phyloP scores from a whole-genome alignment of 2,888 invertebrate genomes.

The Diploptera punctata region DNA sequence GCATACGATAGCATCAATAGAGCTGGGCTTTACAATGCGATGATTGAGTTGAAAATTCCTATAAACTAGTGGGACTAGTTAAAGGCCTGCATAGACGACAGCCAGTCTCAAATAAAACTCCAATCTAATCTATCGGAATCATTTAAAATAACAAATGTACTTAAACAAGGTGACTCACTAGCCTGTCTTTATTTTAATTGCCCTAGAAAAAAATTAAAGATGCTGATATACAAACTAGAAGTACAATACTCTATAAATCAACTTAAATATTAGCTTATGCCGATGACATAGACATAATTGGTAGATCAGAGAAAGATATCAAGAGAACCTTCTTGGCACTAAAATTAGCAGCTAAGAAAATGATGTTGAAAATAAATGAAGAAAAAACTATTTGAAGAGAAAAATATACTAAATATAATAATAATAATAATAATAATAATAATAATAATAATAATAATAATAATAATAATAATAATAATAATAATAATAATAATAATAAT shows the following conservation, averaged over 20 bases:
- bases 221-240: not conserved
- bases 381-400: no score
- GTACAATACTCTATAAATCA: not conserved
- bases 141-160: not conserved
- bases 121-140: not conserved
- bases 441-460: no score
- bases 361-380: no score
- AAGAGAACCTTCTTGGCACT: not conserved
- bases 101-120: not conserved
- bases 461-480: no score
- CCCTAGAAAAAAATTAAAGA: not conserved
- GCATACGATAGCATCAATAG: constrained; percentile 3
- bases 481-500: no score
- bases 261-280: no score
- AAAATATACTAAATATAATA: no score
- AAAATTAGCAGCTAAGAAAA: not conserved
- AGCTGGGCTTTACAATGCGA: not conserved
- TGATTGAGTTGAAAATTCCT: not conserved
- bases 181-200: not conserved
- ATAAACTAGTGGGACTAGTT: not conserved
- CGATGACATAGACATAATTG: no score
- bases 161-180: not conserved
- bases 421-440: no score
- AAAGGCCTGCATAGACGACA: not conserved
- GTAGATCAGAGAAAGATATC: not conserved